Evolutionary conservation across 2,797 vertebrate species (phyloP).

Genomic region (Muscicapa striata): DNA sequence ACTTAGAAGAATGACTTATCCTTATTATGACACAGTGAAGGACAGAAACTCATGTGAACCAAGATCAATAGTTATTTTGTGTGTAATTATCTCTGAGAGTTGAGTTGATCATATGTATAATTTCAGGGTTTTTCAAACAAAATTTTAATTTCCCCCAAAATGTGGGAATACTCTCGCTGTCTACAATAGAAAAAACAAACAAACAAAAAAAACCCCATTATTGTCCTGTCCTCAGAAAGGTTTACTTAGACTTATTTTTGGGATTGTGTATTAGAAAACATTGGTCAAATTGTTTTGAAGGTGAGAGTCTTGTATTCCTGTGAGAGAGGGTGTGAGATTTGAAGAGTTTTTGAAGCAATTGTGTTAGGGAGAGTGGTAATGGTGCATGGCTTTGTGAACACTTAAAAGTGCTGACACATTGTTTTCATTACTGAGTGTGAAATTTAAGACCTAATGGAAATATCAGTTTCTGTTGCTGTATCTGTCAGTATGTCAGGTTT

Average conservation of each 20-base stretch:
- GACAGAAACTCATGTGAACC: neutral
- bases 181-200: neutral
- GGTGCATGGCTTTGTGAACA: neutral
- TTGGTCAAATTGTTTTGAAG: neutral
- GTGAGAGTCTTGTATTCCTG: neutral
- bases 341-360: neutral
- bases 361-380: neutral
- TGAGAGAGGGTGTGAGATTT: neutral
- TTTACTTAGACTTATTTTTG: neutral
- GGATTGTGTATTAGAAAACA: neutral
- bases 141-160: neutral
- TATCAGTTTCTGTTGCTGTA: neutral
- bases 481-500: neutral
- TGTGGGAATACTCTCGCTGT: neutral
- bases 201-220: neutral
- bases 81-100: neutral
- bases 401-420: neutral
- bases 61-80: neutral
- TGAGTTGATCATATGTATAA: neutral
- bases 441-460: constrained; percentile 9
- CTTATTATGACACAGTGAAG: neutral
- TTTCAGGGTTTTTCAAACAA: neutral
- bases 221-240: neutral
- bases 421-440: constrained; percentile 15
- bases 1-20: neutral